Base-by-base conservation (phyloP, 2,113 vertebrate genomes). In the Erythrocercus mccallii region DNA sequence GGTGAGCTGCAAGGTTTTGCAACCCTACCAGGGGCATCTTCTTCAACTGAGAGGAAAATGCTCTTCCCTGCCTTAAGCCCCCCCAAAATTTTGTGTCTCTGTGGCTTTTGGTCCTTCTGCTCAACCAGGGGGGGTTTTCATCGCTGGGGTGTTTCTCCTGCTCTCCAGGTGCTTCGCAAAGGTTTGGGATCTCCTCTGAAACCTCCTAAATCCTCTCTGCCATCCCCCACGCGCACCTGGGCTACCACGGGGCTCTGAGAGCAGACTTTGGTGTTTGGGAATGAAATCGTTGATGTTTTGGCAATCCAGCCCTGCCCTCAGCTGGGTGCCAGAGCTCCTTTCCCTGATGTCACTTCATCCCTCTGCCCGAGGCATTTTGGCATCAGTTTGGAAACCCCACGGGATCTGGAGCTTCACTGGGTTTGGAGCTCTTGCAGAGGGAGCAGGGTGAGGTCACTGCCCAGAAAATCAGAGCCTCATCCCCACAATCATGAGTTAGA, bases 261-360 rank as follows among this genome's bases (percentile, higher is more conserved):
- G 71, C 58, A 28, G 38, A 0, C 5, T 2, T 4, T 16, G 16
- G 0, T 13, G 50, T 38, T 86, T 5, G 3, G 62, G 31, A 27
- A 10, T 45, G 6, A 23, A 77, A 51, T 12, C 50, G 2, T 8
- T 2, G 12, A 0, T 18, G 44, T 38, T 85, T 37, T 5, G 3
- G 85, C 45, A 65, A 5, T 12, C 5, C 12, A 53, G 20, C 6
- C 66, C 65, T 91, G 53, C 65, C 70, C 35, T 44, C 24, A 8
- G 19, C 0, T 53, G 25, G 45, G 60, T 42, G 74, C 6, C 58
- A 10, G 9, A 35, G 79, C 54, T 86, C 68, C 54, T 62, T 58
- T 12, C 79, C 68, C 21, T 6, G 42, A 0, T 25, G 85, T 38
- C 40, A 11, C 38, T n/a, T 62, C 3, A 5, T 58, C 64, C 62